Percentiles rank a stretch among this genome's conserved stretches.
Conservation (phyloP, 2,113 vertebrate genomes). For the Sinosuthora webbiana region DNA sequence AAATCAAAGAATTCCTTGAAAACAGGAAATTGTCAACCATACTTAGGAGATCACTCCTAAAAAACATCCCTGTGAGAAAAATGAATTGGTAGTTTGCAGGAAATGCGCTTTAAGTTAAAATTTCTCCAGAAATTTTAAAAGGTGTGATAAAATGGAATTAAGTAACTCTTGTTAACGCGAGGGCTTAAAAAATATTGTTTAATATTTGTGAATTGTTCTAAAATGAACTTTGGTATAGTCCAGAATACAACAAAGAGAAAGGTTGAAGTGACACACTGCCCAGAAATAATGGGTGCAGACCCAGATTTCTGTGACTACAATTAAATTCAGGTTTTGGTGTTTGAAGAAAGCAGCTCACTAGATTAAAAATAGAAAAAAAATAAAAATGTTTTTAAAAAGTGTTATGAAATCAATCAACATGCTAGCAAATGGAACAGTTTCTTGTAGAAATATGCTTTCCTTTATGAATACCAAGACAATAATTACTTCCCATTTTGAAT, state of each 20-base stretch:
- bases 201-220: neutral
- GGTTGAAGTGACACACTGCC: neutral
- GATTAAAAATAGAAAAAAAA: neutral
- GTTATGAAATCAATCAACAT: neutral
- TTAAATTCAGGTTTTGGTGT: neutral
- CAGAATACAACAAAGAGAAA: neutral
- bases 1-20: neutral
- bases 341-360: neutral
- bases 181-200: neutral
- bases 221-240: neutral
- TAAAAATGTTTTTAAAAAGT: neutral
- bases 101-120: neutral
- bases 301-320: neutral
- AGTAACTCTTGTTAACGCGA: neutral
- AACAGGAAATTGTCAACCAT: neutral
- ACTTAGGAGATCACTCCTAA: neutral
- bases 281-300: neutral
- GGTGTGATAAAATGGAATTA: neutral
- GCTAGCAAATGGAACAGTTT: accelerated
- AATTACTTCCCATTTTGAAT: neutral
- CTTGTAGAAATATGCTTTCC: neutral
- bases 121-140: neutral
- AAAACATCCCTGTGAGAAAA: neutral
- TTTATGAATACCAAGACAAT: neutral
- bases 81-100: neutral